Conservation (phyloP, 2,797 vertebrate species). For the Gila robusta region DNA sequence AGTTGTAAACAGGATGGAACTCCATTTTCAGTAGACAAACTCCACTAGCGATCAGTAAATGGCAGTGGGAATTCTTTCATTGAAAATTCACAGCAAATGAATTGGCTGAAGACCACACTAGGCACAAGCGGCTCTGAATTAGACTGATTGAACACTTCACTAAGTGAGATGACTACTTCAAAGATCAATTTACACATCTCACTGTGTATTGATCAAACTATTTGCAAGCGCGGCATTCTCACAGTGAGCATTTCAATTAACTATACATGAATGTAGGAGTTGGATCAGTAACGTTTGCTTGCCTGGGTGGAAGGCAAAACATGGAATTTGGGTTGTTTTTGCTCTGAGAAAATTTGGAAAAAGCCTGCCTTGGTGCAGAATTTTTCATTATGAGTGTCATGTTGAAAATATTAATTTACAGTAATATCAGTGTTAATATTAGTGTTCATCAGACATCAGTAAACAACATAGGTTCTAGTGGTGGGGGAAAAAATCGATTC, state of each 20-base stretch:
- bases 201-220: conserved; percentile 80
- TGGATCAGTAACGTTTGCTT: conserved; percentile 54
- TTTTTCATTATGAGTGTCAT: background rate
- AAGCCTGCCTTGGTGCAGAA: background rate
- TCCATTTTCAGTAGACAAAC: conserved; percentile 29
- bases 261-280: conserved; percentile 50
- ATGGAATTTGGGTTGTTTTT: background rate
- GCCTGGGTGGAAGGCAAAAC: conserved; percentile 4
- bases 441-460: background rate
- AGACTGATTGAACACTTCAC: conserved; percentile 84
- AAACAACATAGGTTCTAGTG: background rate
- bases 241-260: conserved; percentile 81
- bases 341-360: background rate
- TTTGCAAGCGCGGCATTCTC: conserved; percentile 75
- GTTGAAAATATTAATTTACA: background rate
- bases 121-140: conserved; percentile 81
- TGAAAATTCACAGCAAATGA: conserved; percentile 83
- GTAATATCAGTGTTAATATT: no score
- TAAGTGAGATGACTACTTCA: conserved; percentile 73
- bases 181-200: conserved; percentile 82
- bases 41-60: conserved; percentile 63
- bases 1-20: conserved; percentile 11
- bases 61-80: conserved; percentile 81
- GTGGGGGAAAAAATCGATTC: no score
- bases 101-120: conserved; percentile 79